Base-by-base conservation (phyloP, 2,888 invertebrate genomes). In the Cinara cedri region DNA sequence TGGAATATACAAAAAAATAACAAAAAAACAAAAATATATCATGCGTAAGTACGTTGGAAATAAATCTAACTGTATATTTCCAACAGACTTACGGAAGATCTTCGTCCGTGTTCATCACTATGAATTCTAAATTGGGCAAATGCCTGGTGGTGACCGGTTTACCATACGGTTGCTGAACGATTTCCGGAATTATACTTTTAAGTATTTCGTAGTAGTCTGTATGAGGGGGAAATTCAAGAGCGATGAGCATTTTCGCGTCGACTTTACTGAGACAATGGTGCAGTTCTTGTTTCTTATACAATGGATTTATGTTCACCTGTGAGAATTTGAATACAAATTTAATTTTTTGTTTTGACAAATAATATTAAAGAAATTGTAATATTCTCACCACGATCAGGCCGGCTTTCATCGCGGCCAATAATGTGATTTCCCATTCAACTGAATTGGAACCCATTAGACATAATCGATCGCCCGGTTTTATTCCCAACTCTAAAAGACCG, bases 381-480 rank as follows among this genome's bases (percentile, higher is more conserved):
- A 8, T 74, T 54, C 85, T 81, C 54, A 83, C 83, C 57, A 75
- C 55, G 1, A 82, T 72, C 9, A 83, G 24, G 10, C 83, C 83
- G 19, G 82, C 81, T 82, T 93, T 89, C 0, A 91, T 89, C 1
- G 91, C 89, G 0, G 92, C 94, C 84, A 92, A 86, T 85, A 91
- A 90, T 0, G 90, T 87, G 0, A 93, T 83, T 81, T 91, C 89
- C 95, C 95, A 96, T 84, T 94, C 91, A 63, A 89, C 85, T 51
- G 88, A 87, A 86, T 94, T 96, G 0, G 94, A 93, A 0, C 91
- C 90, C 92, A 93, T 94, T 26, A 96, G 87, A 0, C 92, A 95
- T 3, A 96, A 84, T 11, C 91, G 86, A 84, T 96, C 95, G 0
- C 93, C 93, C 44, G 86, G 88, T 76, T 89, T 85, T 21, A 95